Evolutionary conservation across 2,113 vertebrate species (phyloP).

Genomic region (Shinisaurus crocodilurus): DNA sequence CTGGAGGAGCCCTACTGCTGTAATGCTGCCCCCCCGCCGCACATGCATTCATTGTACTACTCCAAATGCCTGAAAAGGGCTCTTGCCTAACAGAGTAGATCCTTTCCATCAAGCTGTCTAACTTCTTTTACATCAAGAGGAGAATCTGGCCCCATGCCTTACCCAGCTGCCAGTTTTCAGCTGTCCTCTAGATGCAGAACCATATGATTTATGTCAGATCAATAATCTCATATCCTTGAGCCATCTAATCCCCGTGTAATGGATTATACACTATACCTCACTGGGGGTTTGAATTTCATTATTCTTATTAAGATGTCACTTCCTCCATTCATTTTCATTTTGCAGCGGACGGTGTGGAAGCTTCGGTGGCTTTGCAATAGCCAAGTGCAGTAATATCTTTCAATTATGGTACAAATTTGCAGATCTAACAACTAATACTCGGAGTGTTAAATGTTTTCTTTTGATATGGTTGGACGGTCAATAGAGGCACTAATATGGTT

Average conservation of each 20-base stretch:
- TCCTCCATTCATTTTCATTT: conserved; percentile 65
- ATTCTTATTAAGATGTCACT: conserved; percentile 69
- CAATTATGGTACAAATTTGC: conserved; percentile 63
- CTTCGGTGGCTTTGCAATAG: conserved; percentile 52
- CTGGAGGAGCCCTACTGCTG: not conserved
- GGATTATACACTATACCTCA: conserved; percentile 52
- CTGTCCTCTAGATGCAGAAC: conserved; percentile 46
- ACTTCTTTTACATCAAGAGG: not conserved
- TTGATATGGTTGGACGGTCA: conserved; percentile 55
- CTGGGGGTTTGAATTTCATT: conserved; percentile 62
- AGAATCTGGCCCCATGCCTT: not conserved
- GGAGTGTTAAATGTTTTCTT: conserved; percentile 48
- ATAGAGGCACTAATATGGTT: conserved; percentile 36
- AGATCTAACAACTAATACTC: conserved; percentile 56
- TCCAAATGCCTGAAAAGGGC: not conserved
- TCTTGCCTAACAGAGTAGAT: not conserved
- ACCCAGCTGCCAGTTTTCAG: conserved; percentile 34
- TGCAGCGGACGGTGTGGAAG: conserved; percentile 47
- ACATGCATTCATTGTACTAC: not conserved
- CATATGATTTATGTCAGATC: conserved; percentile 52
- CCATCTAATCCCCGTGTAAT: conserved; percentile 58
- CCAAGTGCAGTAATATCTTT: conserved; percentile 57
- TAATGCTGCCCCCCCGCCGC: not conserved
- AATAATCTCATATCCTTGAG: conserved; percentile 61
- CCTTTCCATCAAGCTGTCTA: conserved; percentile 30